Conservation (phyloP, 2,888 invertebrate species). For the Melolontha melolontha region DNA sequence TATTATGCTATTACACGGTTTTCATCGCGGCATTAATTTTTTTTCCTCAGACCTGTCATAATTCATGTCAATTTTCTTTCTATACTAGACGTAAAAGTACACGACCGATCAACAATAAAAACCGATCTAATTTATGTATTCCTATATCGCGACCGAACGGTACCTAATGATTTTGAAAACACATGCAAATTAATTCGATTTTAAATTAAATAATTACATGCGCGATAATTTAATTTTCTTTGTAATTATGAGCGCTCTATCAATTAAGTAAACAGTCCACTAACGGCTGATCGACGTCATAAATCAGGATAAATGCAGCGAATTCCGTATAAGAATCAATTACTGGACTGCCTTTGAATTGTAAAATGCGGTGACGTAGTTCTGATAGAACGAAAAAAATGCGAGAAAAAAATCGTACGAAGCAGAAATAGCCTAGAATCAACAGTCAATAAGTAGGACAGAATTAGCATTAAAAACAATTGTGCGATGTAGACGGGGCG, state of each 20-base stretch:
- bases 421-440: conserved; percentile 1
- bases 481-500: not conserved
- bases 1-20: conserved; percentile 7
- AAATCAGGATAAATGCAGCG: conserved; percentile 18
- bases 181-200: conserved; percentile 28
- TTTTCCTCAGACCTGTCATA: conserved; percentile 22
- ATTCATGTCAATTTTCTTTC: conserved; percentile 20
- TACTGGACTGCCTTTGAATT: conserved; percentile 11
- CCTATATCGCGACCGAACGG: not conserved
- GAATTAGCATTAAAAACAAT: conserved; percentile 33
- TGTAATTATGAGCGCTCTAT: not conserved
- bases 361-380: conserved; percentile 1
- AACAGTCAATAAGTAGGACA: not conserved
- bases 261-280: too few relatives aligned
- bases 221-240: not conserved
- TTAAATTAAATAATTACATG: conserved; percentile 21
- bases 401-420: conserved; percentile 5
- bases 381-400: not conserved
- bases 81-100: not conserved
- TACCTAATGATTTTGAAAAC: not conserved
- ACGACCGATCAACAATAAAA: conserved; percentile 3
- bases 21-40: conserved; percentile 6
- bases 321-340: conserved; percentile 7
- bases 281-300: conserved; percentile 1
- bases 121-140: conserved; percentile 21